A percentile compares a stretch with the other conserved stretches of the same genome.
Evolutionary conservation across 2,888 invertebrate genomes (phyloP).

Genomic region (Mimas tiliae): DNA sequence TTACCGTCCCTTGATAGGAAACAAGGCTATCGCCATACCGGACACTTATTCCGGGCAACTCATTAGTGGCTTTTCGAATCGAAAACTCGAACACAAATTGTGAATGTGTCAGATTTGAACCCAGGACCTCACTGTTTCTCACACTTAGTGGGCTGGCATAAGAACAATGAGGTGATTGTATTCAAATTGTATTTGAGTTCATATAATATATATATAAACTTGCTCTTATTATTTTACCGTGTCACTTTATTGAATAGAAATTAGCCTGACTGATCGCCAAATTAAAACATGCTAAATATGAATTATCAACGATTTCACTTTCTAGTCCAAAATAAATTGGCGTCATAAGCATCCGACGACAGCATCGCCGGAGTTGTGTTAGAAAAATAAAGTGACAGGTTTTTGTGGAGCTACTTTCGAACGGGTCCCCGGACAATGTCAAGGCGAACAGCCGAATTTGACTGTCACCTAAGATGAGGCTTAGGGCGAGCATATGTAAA

Average conservation of each 20-base stretch:
- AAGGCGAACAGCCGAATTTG: conserved; percentile 23
- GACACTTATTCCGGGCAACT: no score
- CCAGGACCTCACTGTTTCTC: no score
- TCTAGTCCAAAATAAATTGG: conserved; percentile 1
- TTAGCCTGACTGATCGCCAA: not conserved
- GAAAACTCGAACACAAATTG: no score
- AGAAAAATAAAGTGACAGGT: conserved; percentile 13
- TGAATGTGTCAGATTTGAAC: no score
- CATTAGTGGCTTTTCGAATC: no score
- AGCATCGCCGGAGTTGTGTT: not conserved
- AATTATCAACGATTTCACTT: conserved; percentile 5
- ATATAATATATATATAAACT: no score
- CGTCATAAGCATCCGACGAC: conserved; percentile 2
- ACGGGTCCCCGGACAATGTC: conserved; percentile 23
- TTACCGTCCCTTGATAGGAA: no score
- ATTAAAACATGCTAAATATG: not conserved
- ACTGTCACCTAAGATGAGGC: not conserved
- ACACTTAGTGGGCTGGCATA: no score
- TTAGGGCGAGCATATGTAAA: not conserved
- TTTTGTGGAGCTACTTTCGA: conserved; percentile 16
- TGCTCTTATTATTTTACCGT: no score
- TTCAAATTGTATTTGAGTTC: no score
- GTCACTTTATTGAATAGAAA: not conserved
- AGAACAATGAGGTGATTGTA: no score
- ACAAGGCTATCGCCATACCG: no score